Evolutionary conservation across 1,140 invertebrate species (phyloP).

Genomic region (Aporrectodea caliginosa): DNA sequence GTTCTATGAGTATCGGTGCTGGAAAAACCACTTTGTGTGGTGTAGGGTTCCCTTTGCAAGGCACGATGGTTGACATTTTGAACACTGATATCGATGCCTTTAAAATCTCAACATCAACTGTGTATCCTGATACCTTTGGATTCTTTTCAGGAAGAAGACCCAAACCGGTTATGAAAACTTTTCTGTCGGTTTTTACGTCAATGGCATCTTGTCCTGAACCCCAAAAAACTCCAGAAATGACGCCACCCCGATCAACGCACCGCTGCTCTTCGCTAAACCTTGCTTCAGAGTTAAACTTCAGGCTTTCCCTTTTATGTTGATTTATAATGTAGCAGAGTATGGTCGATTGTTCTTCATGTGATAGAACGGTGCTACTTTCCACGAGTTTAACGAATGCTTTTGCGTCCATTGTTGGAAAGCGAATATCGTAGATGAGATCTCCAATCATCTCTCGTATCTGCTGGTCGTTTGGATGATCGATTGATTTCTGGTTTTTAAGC

Average conservation of each 20-base stretch:
- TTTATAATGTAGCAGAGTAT: constrained; percentile 3
- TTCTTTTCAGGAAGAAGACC: background rate
- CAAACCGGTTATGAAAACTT: background rate
- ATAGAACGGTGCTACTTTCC: background rate
- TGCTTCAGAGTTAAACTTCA: background rate
- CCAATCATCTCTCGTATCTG: background rate
- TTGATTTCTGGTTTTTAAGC: background rate
- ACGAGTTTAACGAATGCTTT: constrained; percentile 9
- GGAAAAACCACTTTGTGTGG: background rate
- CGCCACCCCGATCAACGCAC: background rate
- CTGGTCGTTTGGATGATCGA: background rate
- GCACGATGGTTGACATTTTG: background rate
- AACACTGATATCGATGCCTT: background rate
- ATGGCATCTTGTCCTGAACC: background rate
- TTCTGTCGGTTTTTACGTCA: background rate
- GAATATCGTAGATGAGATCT: constrained; percentile 18
- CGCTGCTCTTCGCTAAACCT: background rate
- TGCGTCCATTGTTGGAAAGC: constrained; percentile 18
- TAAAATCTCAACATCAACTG: background rate
- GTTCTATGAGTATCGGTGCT: background rate
- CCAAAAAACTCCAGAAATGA: background rate
- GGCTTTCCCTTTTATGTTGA: background rate
- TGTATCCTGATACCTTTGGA: background rate
- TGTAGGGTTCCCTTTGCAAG: background rate
- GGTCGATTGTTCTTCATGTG: constrained; percentile 6